Conservation (phyloP, 2,888 invertebrate genomes). For the Morinoia aosen region DNA sequence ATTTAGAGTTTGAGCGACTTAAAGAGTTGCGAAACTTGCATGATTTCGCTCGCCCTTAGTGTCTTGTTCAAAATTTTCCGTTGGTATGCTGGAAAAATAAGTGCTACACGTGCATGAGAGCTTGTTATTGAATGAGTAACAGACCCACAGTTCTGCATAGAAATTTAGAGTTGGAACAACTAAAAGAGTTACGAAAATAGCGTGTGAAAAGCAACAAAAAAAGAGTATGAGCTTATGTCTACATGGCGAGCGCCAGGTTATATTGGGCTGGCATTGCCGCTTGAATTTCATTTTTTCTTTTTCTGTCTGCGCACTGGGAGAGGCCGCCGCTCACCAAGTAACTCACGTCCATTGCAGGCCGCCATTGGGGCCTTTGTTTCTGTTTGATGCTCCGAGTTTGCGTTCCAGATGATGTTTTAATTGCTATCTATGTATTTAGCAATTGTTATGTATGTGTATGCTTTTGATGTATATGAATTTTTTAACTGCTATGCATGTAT, state of each 20-base stretch:
- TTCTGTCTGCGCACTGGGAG: not conserved
- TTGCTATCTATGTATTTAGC: too few relatives aligned
- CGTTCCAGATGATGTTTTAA: too few relatives aligned
- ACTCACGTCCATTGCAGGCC: not conserved
- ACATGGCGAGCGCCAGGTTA: not conserved
- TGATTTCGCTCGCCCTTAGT: too few relatives aligned
- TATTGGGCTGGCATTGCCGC: not conserved
- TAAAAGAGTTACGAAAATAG: not conserved
- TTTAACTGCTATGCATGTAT: too few relatives aligned
- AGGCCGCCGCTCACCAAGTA: not conserved
- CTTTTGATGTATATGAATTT: too few relatives aligned
- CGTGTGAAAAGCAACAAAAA: not conserved
- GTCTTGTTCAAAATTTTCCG: not conserved
- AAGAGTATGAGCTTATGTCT: too few relatives aligned
- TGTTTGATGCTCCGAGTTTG: not conserved
- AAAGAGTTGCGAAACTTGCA: not conserved
- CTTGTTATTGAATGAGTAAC: not conserved
- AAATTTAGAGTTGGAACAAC: not conserved
- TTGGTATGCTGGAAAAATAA: not conserved
- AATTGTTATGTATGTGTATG: too few relatives aligned
- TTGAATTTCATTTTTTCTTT: not conserved
- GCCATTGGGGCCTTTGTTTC: not conserved
- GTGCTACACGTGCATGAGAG: not conserved
- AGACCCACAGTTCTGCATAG: not conserved
- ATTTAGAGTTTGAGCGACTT: too few relatives aligned